phyloP scores from a whole-genome alignment of 2,888 invertebrate genomes.

The Dilophus febrilis region DNA sequence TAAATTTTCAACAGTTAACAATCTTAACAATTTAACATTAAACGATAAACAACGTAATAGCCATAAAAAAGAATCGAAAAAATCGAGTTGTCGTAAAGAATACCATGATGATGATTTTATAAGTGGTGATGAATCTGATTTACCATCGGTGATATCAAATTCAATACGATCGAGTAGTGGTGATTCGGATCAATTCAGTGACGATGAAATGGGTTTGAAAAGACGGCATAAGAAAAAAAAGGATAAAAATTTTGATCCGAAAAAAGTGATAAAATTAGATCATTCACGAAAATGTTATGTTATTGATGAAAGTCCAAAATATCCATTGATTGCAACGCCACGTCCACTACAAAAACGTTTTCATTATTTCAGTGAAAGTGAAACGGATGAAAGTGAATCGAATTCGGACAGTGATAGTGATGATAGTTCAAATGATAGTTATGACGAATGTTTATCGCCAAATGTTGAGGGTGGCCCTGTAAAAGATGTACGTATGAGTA shows the following conservation, averaged over 20 bases:
- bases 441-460: slow-evolving; percentile 15
- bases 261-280: slow-evolving; percentile 29
- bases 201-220: slow-evolving; percentile 10
- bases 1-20: slow-evolving; percentile 31
- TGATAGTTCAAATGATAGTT: slow-evolving; percentile 8
- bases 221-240: slow-evolving; percentile 20
- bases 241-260: slow-evolving; percentile 27
- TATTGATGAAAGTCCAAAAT: slow-evolving; percentile 37
- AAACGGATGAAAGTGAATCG: slow-evolving; percentile 30
- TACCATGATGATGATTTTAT: slow-evolving; percentile 4
- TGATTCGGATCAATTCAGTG: slow-evolving; percentile 22
- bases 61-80: slow-evolving; percentile 12
- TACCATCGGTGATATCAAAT: slow-evolving; percentile 5
- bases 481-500: slow-evolving; percentile 37
- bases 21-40: slow-evolving; percentile 30
- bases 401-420: slow-evolving; percentile 20
- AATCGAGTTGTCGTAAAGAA: background rate
- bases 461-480: slow-evolving; percentile 20
- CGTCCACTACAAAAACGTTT: slow-evolving; percentile 39
- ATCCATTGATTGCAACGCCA: slow-evolving; percentile 42
- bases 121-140: slow-evolving; percentile 6
- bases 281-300: slow-evolving; percentile 28
- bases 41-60: slow-evolving; percentile 29
- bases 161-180: slow-evolving; percentile 19
- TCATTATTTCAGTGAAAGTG: slow-evolving; percentile 31